Base-by-base conservation (phyloP, 2,888 invertebrate species). In the Sarcophaga variegata region DNA sequence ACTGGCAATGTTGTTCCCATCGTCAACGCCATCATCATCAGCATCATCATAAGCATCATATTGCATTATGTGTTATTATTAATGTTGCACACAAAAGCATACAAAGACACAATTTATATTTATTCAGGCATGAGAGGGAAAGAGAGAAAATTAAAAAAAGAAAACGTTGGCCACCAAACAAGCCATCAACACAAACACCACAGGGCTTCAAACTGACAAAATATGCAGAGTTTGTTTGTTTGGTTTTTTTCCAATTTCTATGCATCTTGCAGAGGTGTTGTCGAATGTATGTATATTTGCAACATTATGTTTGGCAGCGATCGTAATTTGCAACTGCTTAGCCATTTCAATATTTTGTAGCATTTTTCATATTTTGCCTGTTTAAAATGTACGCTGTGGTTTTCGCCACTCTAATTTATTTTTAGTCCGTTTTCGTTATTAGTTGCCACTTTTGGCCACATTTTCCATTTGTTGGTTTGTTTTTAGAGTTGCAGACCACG, bases 401-500 rank as follows among this genome's bases (percentile, higher is more conserved):
- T 45, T 64, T 64, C 14, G 69, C 27, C 64, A 63, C 71, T 59
- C 70, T 71, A 77, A 83, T 77, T 83, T 60, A 83, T 83, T 66
- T 72, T 59, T 75, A 49, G 76, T 63, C 66, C 76, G 49, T 71
- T 76, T 77, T 71, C 45, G 59, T 60, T 82, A 70, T 82, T 66
- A 71, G 79, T 79, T 71, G 67, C 77, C 67, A 64, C 47, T 49
- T 1, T 62, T 69, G 60, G n/a, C 12, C 4, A 6, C 20, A 63
- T 74, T 45, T 37, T 64, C 22, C 45, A 64, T 49, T 64, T 63
- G 79, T 64, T 79, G 72, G 64, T 20, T 59, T 45, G 71, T 63
- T 71, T 82, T 82, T 64, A 72, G 27, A 66, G 49, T 77, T 77
- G 71, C 77, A 72, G 77, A 72, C 82, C 82, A 82, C 82, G 77